Conservation (phyloP, 2,888 invertebrate species). For the Ganaspis brasiliensis region DNA sequence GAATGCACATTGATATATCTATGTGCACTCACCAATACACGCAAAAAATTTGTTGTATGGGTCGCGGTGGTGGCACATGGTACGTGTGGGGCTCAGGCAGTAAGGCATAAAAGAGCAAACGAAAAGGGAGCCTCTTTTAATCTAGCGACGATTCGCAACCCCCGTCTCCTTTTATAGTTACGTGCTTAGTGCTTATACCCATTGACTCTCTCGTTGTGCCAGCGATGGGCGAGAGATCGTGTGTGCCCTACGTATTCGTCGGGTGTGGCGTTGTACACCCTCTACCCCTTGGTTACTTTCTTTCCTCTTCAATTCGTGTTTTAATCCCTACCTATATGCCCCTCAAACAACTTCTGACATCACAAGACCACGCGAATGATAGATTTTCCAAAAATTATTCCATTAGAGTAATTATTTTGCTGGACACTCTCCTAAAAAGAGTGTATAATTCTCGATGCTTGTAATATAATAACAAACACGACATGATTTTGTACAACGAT, state of each 20-base stretch:
- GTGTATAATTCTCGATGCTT: slow-evolving; percentile 34
- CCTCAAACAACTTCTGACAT: slow-evolving; percentile 5
- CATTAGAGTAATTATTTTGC: slow-evolving; percentile 77
- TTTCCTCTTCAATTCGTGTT: slow-evolving; percentile 10
- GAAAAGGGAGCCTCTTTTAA: slow-evolving; percentile 79
- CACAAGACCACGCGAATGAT: slow-evolving; percentile 58
- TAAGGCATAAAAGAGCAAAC: slow-evolving; percentile 78
- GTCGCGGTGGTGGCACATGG: slow-evolving; percentile 64
- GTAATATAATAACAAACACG: slow-evolving; percentile 68
- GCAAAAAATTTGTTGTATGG: slow-evolving; percentile 51
- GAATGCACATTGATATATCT: slow-evolving; percentile 63
- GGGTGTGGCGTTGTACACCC: slow-evolving; percentile 52
- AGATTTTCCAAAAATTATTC: slow-evolving; percentile 70
- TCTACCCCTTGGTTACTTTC: slow-evolving; percentile 31
- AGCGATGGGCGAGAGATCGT: slow-evolving; percentile 50
- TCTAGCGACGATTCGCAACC: slow-evolving; percentile 80
- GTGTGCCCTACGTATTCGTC: slow-evolving; percentile 45
- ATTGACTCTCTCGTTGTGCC: slow-evolving; percentile 60
- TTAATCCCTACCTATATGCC: neutral
- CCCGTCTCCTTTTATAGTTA: slow-evolving; percentile 78
- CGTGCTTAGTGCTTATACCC: slow-evolving; percentile 73
- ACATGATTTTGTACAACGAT: slow-evolving; percentile 69
- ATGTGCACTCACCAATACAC: slow-evolving; percentile 52
- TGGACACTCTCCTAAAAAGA: slow-evolving; percentile 46
- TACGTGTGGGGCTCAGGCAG: slow-evolving; percentile 69